These are phyloP conservation scores for Macropus fuliginosus DNA, from an alignment of 2,797 vertebrate genomes.

Conservation along the genomic window DNA sequence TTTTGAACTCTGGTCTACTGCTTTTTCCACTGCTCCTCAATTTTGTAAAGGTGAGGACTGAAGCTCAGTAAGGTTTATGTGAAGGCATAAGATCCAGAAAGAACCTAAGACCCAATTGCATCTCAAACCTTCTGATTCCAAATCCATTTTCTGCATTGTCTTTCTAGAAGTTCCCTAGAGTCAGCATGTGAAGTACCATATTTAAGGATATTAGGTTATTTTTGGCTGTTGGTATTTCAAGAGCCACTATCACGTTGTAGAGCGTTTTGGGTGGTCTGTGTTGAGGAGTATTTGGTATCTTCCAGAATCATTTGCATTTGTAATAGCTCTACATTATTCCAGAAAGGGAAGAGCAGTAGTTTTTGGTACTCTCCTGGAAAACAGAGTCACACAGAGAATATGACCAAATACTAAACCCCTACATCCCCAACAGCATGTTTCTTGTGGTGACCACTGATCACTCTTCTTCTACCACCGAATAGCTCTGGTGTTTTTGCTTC, in stretches of 20 bases:
- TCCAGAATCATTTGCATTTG: neutral
- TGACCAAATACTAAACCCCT: neutral
- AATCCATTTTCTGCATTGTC: neutral
- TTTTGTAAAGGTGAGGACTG: neutral
- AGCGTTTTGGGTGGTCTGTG: neutral
- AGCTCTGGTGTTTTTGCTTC: neutral
- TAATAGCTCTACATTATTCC: neutral
- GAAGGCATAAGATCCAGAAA: neutral
- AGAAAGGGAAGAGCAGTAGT: neutral
- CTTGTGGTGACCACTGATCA: neutral
- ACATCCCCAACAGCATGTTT: neutral
- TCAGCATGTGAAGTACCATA: neutral
- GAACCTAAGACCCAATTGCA: neutral
- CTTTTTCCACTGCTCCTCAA: neutral
- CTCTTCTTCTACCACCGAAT: neutral
- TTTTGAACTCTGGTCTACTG: neutral
- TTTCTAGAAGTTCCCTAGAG: neutral
- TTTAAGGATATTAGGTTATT: neutral
- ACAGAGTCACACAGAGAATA: neutral
- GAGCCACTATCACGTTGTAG: neutral
- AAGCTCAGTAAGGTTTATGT: neutral
- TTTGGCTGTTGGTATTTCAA: neutral
- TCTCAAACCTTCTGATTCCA: neutral
- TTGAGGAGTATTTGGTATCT: neutral
- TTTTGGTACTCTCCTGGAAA: neutral